These are phyloP conservation scores for Tetrapedia diversipes DNA, from an alignment of 2,888 invertebrate genomes.

Conservation along the genomic window DNA sequence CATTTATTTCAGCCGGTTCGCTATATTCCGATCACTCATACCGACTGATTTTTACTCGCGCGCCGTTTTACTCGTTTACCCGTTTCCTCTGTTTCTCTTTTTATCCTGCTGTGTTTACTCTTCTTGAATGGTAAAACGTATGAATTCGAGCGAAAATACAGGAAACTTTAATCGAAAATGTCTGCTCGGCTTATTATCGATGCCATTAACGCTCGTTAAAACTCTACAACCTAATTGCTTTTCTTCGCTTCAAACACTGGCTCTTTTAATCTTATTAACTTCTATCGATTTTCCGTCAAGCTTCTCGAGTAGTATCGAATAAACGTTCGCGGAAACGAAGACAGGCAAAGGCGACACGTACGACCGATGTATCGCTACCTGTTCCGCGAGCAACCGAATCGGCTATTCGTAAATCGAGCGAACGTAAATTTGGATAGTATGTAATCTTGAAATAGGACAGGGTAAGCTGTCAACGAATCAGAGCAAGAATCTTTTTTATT, in stretches of 20 bases:
- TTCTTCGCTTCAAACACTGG: constrained; percentile 20
- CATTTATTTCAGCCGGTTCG: not conserved
- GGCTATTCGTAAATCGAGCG: not conserved
- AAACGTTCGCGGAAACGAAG: constrained; percentile 16
- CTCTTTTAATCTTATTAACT: constrained; percentile 50
- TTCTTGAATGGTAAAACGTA: not conserved
- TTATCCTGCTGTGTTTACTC: not conserved
- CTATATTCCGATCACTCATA: not conserved
- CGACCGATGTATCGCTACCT: not conserved
- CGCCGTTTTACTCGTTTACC: not conserved
- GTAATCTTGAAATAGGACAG: not conserved
- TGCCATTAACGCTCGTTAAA: constrained; percentile 27
- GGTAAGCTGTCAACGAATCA: not conserved
- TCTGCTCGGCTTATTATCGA: constrained; percentile 32
- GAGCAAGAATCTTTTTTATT: not conserved
- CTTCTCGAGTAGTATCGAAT: constrained; percentile 13
- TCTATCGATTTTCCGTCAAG: constrained; percentile 47
- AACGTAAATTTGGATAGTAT: not conserved
- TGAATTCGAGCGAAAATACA: not conserved
- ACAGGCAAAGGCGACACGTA: constrained; percentile 14
- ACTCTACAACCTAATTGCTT: constrained; percentile 38
- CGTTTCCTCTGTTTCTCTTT: not conserved
- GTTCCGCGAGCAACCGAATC: constrained; percentile 3
- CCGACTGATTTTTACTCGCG: not conserved
- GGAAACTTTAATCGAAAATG: not conserved